Conservation (phyloP, 1,140 invertebrate genomes). For the Cheumatopsyche charites region DNA sequence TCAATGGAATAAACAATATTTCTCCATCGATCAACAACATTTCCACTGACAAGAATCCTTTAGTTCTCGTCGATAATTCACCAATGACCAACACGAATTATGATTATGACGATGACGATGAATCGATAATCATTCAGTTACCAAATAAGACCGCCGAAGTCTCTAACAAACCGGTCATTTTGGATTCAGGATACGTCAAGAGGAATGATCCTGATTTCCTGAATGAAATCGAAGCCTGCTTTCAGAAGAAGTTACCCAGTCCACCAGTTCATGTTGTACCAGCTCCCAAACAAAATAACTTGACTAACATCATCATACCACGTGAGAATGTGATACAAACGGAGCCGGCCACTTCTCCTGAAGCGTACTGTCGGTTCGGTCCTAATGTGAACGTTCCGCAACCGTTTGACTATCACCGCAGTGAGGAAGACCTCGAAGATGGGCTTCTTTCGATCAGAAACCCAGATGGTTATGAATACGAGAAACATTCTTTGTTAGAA, state of each 20-base stretch:
- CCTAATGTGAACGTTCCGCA: slow-evolving; percentile 58
- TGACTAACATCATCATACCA: background rate
- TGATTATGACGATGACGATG: background rate
- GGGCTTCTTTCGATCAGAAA: background rate
- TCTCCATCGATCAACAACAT: background rate
- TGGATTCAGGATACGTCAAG: slow-evolving; percentile 16
- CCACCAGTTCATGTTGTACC: background rate
- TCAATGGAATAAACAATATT: background rate
- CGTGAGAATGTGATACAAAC: slow-evolving; percentile 42
- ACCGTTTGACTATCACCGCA: slow-evolving; percentile 55
- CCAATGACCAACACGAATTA: too few species aligned
- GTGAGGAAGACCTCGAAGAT: slow-evolving; percentile 45
- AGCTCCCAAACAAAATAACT: background rate
- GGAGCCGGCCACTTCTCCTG: slow-evolving; percentile 54
- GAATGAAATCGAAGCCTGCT: background rate
- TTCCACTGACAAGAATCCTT: too few species aligned
- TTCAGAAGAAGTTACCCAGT: background rate
- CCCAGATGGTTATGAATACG: slow-evolving; percentile 2
- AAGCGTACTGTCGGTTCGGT: slow-evolving; percentile 59
- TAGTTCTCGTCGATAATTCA: too few species aligned
- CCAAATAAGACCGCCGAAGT: slow-evolving; percentile 8
- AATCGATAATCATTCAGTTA: slow-evolving; percentile 10
- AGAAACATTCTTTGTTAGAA: slow-evolving; percentile 15
- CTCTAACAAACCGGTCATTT: slow-evolving; percentile 15
- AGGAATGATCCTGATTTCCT: slow-evolving; percentile 1